Evolutionary conservation across 2,888 invertebrate species (phyloP).

Genomic region (Macaria liturata): DNA sequence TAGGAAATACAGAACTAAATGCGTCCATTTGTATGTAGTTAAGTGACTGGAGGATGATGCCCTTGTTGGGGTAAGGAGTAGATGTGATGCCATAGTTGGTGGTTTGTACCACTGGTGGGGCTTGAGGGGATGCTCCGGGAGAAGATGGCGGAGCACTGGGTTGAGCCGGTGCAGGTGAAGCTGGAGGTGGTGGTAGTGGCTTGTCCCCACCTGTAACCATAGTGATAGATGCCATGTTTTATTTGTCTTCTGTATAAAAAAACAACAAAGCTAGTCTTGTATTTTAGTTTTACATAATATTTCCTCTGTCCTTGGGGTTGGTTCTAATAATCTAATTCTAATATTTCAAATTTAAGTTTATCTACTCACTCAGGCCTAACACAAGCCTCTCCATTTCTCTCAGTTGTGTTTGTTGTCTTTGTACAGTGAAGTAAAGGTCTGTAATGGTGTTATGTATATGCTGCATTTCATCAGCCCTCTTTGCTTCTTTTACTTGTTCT

Average conservation of each 20-base stretch:
- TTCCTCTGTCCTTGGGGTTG: too few species aligned
- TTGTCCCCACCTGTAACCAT: conserved; percentile 26
- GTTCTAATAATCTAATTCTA: too few species aligned
- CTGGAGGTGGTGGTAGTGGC: conserved; percentile 19
- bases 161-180: conserved; percentile 9
- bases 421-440: conserved; percentile 88
- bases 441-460: conserved; percentile 86
- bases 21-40: conserved; percentile 80
- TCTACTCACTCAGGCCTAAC: conserved; percentile 56
- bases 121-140: conserved; percentile 23
- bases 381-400: conserved; percentile 87
- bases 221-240: too few species aligned
- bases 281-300: too few species aligned
- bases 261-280: too few species aligned
- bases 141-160: conserved; percentile 14
- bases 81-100: conserved; percentile 27
- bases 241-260: too few species aligned
- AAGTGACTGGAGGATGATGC: conserved; percentile 71
- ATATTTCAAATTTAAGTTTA: too few species aligned
- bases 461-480: conserved; percentile 85
- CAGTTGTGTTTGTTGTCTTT: conserved; percentile 91
- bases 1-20: conserved; percentile 67
- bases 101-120: neutral
- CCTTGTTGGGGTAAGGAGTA: conserved; percentile 74
- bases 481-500: conserved; percentile 91